These are phyloP conservation scores for Mormyrus hasselquistii DNA, from an alignment of 2,797 vertebrate genomes.

Conservation along the genomic window DNA sequence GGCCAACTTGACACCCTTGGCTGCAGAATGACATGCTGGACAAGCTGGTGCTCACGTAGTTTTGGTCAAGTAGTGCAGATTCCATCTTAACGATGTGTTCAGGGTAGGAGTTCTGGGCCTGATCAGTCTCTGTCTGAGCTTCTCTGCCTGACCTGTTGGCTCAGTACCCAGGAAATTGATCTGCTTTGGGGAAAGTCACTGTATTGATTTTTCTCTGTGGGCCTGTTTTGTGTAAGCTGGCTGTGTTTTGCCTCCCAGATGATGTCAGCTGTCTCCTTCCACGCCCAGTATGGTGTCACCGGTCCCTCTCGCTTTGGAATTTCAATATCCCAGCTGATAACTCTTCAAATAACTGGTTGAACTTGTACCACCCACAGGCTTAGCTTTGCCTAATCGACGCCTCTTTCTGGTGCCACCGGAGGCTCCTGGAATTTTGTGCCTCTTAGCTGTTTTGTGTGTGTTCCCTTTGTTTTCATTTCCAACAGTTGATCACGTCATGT, in stretches of 20 bases:
- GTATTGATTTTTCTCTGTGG: neutral
- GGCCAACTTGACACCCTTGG: neutral
- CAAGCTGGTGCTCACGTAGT: neutral
- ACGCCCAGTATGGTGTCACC: constrained; percentile 4
- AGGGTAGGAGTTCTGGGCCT: neutral
- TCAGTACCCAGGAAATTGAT: neutral
- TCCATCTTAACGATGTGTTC: neutral
- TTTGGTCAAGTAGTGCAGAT: neutral
- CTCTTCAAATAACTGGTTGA: neutral
- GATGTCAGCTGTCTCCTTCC: neutral
- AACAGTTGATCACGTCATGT: neutral
- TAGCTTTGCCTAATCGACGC: neutral
- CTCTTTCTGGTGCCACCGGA: neutral
- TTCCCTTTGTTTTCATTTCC: neutral
- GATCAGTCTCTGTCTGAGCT: neutral
- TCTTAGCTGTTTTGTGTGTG: neutral
- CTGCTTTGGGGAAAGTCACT: neutral
- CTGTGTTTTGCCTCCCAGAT: neutral
- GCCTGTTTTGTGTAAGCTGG: neutral
- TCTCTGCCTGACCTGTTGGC: neutral
- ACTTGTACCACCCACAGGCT: neutral
- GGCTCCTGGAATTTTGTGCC: neutral
- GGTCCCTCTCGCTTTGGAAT: neutral
- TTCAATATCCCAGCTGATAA: neutral
- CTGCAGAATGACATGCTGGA: neutral